A percentile compares a stretch with the other conserved stretches of the same genome.
Conservation (phyloP, 2,888 invertebrate species). For the Steinernema carpocapsae region DNA sequence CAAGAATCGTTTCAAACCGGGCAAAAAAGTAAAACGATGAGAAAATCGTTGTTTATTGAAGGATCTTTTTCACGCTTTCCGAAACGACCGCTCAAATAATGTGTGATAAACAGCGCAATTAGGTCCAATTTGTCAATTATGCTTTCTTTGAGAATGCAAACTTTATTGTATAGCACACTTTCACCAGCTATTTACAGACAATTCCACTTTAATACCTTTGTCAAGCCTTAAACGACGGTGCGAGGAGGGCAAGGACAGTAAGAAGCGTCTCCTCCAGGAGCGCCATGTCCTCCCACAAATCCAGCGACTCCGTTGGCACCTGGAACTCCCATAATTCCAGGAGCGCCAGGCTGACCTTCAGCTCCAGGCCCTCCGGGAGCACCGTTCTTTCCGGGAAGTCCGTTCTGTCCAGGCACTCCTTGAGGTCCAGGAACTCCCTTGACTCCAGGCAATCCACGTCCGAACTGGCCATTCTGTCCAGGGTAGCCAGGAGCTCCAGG, state of each 20-base stretch:
- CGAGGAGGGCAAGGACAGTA: conserved; percentile 31
- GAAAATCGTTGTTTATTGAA: too few relatives aligned
- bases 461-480: conserved; percentile 54
- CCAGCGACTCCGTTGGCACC: conserved; percentile 51
- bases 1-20: too few relatives aligned
- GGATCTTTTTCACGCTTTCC: too few relatives aligned
- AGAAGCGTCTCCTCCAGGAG: conserved; percentile 22
- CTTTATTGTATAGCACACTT: too few relatives aligned
- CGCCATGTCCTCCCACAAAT: not conserved
- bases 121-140: too few relatives aligned
- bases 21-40: too few relatives aligned
- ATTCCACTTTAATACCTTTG: not conserved
- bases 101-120: too few relatives aligned
- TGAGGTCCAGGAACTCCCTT: conserved; percentile 49
- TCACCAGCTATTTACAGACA: not conserved
- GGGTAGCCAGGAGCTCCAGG: conserved; percentile 48
- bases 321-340: conserved; percentile 52
- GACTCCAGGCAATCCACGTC: conserved; percentile 54
- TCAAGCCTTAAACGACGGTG: conserved; percentile 1
- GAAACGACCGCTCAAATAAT: too few relatives aligned
- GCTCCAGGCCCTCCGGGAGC: conserved; percentile 51
- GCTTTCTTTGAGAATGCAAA: not conserved
- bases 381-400: conserved; percentile 52
- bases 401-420: conserved; percentile 48
- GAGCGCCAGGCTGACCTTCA: conserved; percentile 52